Base-by-base conservation (phyloP, 2,888 invertebrate species). In the Molorchus minor region DNA sequence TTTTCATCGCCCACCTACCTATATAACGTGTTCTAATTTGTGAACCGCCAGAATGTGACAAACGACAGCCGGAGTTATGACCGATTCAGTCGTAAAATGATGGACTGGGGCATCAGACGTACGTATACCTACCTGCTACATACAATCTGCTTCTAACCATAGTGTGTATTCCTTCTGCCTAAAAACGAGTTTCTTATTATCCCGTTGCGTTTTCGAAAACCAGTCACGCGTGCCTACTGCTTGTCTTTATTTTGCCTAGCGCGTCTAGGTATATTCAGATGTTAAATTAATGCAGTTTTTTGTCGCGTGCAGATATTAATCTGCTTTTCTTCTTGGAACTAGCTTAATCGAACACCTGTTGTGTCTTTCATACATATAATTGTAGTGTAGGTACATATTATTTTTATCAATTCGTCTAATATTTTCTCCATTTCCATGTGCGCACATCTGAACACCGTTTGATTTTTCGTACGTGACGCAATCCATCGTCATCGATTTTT, bases 101-200 rank as follows among this genome's bases (percentile, higher is more conserved):
- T 88, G 88, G 88, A 88, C 82, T 88, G 88, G 88, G 88, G 88
- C 69, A 87, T 88, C 74, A 85, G 88, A 84, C 87, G 88, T 88
- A 85, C 84, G 88, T 86, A 81, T 72, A 36, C 20, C 33, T 29
- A 20, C 8, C 4, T 33, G 30, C 29, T n/a, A n/a, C n/a, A n/a
- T n/a, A n/a, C n/a, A n/a, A n/a, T 12, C 46, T 19, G 44, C 7
- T 49, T 49, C 49, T 49, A 49, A 49, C 49, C 49, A n/a, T n/a
- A n/a, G n/a, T n/a, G n/a, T n/a, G n/a, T 49, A 49, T 49, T 36
- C 49, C 49, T n/a, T 38, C 25, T 45, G 20, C 36, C 15, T 13
- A 56, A 58, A 66, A 72, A 72, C 72, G 61, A 62, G 72, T 71
- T 72, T 70, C 57, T 55, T 63, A 56, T 68, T 64, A 63, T 56